Percentiles rank a stretch among this genome's conserved stretches.
phyloP scores from a whole-genome alignment of 2,797 vertebrate genomes.

The Odontamblyopus lacepedii region DNA sequence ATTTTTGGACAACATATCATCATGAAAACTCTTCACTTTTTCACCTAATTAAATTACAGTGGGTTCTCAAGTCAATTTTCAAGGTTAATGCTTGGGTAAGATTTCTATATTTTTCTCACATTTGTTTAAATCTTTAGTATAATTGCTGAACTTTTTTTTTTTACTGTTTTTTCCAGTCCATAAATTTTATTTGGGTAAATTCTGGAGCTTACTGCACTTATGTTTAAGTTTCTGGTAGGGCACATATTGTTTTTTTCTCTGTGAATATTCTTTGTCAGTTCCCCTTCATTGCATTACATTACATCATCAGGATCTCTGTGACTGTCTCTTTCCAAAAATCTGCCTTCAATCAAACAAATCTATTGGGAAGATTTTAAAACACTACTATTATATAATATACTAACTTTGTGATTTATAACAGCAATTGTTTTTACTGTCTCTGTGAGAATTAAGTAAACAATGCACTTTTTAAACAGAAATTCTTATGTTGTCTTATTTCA shows the following conservation, averaged over 20 bases:
- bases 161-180: no score
- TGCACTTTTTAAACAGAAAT: conserved; percentile 73
- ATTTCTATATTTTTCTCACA: neutral
- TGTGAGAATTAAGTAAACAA: conserved; percentile 39
- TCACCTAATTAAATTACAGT: neutral
- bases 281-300: neutral
- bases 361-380: neutral
- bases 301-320: neutral
- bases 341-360: conserved; percentile 3
- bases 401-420: conserved; percentile 12
- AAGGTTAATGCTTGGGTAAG: neutral
- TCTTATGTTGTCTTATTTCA: conserved; percentile 24
- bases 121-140: neutral
- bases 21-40: conserved; percentile 12
- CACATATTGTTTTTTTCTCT: neutral
- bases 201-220: neutral
- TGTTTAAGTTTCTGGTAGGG: neutral
- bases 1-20: conserved; percentile 56
- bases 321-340: neutral
- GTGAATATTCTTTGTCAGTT: neutral
- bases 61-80: neutral
- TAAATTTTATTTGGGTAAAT: neutral
- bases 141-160: no score
- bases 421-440: conserved; percentile 29
- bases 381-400: neutral